Base-by-base conservation (phyloP, 2,797 vertebrate genomes). In the Falco novaeseelandiae region DNA sequence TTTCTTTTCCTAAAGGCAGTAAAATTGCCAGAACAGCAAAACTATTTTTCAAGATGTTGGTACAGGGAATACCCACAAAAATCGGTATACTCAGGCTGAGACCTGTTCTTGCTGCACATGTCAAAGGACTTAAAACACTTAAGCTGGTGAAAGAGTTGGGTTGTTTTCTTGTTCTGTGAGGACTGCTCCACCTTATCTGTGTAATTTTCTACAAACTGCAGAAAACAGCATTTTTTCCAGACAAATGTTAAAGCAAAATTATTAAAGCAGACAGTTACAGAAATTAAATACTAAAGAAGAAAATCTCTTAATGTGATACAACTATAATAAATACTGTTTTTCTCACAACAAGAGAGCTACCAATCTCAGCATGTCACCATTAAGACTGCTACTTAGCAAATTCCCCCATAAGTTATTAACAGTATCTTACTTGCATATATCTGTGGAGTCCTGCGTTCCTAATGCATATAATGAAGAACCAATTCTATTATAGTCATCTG, bases 401-500 rank as follows among this genome's bases (percentile, higher is more conserved):
- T 51, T 89, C 32, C 21, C 38, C 58, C 4, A 0, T n/a, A 81
- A 86, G 51, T 65, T 61, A 78, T 82, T 74, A 95, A 79, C 58
- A 82, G 17, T 92, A 79, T 96, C 98, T 98, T 98, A 98, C 98
- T 99, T 99, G 99, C 99, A 99, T 97, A 99, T 98, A 93, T 99
- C 99, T 76, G 99, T 99, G 91, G 99, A 99, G 97, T 99, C 99
- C 97, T 99, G 99, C 1, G 99, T 99, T 97, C 99, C 99, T 98
- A 99, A 98, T 22, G 98, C 97, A 98, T 99, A 99, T 76, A 99
- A 98, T 23, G 99, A 99, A 90, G 99, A 99, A 88, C 99, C 99
- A 97, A 99, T 99, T 99, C 99, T 99, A 98, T 99, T 99, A 98
- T 99, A 99, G 98, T 99, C 99, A 73, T 99, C 99, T 19, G 99